phyloP scores from a whole-genome alignment of 37 sponge, comb jelly and placozoan genomes.

The Petrosia ficiformis region DNA sequence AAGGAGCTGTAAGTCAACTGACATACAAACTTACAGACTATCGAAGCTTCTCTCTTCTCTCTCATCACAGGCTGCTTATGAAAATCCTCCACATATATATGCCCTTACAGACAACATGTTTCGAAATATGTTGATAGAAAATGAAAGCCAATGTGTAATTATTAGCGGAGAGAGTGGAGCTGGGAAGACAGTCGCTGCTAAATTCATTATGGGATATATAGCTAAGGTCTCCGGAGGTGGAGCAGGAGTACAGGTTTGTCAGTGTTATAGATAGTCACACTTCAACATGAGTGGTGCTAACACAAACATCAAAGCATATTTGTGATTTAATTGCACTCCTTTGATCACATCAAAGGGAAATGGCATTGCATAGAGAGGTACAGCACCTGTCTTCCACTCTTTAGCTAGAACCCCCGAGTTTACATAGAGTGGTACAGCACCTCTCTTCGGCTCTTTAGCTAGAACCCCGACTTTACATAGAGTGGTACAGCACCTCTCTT shows the following conservation, averaged over 20 bases:
- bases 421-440: too few relatives aligned
- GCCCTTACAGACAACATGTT: slow-evolving; percentile 96
- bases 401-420: too few relatives aligned
- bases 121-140: slow-evolving; percentile 98
- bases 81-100: slow-evolving; percentile 98
- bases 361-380: too few relatives aligned
- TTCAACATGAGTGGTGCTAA: neutral
- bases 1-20: slow-evolving; percentile 86
- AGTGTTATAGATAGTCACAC: neutral
- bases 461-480: too few relatives aligned
- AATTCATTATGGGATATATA: slow-evolving; percentile 96
- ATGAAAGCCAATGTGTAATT: slow-evolving; percentile 97
- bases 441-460: too few relatives aligned
- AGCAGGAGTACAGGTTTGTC: slow-evolving; percentile 69
- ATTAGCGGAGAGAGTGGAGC: slow-evolving; percentile 99
- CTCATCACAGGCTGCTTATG: slow-evolving; percentile 86
- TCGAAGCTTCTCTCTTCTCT: neutral
- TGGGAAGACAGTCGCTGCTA: slow-evolving; percentile 95
- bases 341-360: too few relatives aligned
- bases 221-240: slow-evolving; percentile 96
- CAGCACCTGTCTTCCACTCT: too few relatives aligned
- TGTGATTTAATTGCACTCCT: too few relatives aligned
- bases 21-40: neutral
- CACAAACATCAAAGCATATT: too few relatives aligned
- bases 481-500: too few relatives aligned